Conservation (phyloP, 53 echinoderm and acorn worm genomes). For the Holothuria scabra region DNA sequence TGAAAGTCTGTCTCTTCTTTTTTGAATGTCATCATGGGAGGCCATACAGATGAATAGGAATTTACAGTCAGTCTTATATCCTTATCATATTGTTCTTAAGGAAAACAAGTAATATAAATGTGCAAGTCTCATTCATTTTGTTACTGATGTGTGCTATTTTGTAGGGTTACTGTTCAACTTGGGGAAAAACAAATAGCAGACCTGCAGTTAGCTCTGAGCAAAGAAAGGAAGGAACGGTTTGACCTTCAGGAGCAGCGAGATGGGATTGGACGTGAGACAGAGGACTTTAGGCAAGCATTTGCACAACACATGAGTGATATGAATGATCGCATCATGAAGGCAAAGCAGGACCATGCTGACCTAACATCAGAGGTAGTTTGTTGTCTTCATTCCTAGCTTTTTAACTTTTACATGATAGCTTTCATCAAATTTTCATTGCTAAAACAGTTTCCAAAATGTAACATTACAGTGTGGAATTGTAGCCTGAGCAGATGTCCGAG, state of each 20-base stretch:
- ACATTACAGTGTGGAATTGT: too few relatives aligned
- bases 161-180: constrained; percentile 83
- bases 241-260: constrained; percentile 96
- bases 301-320: constrained; percentile 83
- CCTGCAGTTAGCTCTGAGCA: constrained; percentile 78
- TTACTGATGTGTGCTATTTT: background rate
- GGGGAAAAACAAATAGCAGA: constrained; percentile 83
- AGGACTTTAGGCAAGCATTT: constrained; percentile 87
- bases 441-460: too few relatives aligned
- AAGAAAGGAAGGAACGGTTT: constrained; percentile 93
- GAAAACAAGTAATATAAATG: background rate
- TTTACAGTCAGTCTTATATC: background rate
- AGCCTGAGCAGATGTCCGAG: too few relatives aligned
- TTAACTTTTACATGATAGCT: too few relatives aligned
- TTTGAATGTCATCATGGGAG: too few relatives aligned
- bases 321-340: constrained; percentile 84
- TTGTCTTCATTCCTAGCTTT: too few relatives aligned
- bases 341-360: constrained; percentile 88
- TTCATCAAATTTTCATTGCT: too few relatives aligned
- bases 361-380: constrained; percentile 81
- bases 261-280: constrained; percentile 73
- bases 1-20: too few relatives aligned
- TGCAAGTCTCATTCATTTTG: background rate
- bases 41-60: too few relatives aligned
- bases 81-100: background rate